Percentiles rank a stretch among this genome's conserved stretches.
phyloP scores from a whole-genome alignment of 1,140 invertebrate genomes.

The Aphelenchoides besseyi region DNA sequence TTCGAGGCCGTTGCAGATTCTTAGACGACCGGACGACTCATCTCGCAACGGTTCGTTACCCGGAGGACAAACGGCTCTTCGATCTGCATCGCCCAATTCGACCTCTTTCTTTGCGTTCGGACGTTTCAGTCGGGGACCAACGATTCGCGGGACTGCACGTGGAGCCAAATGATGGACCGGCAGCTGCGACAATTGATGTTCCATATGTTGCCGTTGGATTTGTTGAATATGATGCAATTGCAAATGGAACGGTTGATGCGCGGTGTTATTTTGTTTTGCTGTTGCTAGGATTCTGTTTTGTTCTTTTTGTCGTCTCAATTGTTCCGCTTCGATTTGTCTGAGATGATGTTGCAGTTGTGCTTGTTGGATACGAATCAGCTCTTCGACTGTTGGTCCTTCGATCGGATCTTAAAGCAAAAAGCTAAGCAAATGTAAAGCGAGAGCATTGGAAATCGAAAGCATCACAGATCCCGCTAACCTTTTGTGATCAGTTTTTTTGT shows the following conservation, averaged over 20 bases:
- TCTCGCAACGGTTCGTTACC: constrained; percentile 56
- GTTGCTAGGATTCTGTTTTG: neutral
- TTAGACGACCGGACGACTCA: constrained; percentile 38
- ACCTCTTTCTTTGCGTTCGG: constrained; percentile 10
- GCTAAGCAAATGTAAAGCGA: neutral
- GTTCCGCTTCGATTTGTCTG: neutral
- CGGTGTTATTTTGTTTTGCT: neutral
- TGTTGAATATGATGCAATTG: neutral
- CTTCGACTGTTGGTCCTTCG: constrained; percentile 4
- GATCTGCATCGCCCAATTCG: constrained; percentile 20
- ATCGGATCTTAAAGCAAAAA: neutral
- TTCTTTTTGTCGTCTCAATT: neutral
- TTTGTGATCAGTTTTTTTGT: neutral
- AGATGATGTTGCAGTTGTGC: constrained; percentile 15
- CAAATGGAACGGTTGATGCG: neutral
- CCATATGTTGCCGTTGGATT: neutral
- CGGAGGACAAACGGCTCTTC: constrained; percentile 51
- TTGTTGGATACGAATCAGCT: constrained; percentile 19
- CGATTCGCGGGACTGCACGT: constrained; percentile 35
- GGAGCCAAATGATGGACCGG: neutral
- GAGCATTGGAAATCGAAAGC: too few relatives aligned
- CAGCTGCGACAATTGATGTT: neutral
- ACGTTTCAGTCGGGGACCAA: constrained; percentile 43
- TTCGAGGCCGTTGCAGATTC: constrained; percentile 55
- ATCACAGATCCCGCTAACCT: too few relatives aligned